Evolutionary conservation across 2,113 vertebrate species (phyloP).

Genomic region (Telmatochromis sp.): DNA sequence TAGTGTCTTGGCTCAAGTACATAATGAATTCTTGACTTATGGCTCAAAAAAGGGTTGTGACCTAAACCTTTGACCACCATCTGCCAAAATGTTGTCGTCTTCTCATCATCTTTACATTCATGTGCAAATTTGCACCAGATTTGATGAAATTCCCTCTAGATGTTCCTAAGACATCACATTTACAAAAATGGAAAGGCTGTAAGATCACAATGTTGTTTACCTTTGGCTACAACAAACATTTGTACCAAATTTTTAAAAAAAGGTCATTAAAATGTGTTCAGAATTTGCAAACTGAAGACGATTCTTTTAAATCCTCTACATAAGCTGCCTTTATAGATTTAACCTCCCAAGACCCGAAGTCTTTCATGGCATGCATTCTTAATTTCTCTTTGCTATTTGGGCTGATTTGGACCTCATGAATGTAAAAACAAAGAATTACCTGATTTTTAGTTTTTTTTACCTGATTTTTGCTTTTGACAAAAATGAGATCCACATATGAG

Average conservation of each 20-base stretch:
- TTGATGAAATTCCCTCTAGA: neutral
- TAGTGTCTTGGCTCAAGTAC: neutral
- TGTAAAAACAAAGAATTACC: neutral
- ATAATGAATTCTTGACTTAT: neutral
- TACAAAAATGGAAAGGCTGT: neutral
- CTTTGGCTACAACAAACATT: neutral
- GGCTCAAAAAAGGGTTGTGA: neutral
- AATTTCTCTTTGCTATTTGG: neutral
- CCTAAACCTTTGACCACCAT: neutral
- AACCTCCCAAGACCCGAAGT: neutral
- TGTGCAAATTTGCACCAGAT: neutral
- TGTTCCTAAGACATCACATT: neutral
- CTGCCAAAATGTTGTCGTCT: neutral
- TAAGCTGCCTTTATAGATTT: neutral
- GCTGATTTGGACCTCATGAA: neutral
- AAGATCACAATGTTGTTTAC: neutral
- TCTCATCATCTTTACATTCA: neutral
- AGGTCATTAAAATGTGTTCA: neutral
- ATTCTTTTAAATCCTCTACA: neutral
- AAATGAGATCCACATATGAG: neutral
- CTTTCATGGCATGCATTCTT: neutral
- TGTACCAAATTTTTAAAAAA: accelerated
- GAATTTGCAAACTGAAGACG: neutral
- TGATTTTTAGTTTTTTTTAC: neutral
- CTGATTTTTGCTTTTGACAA: neutral